These are phyloP conservation scores for Sipha maydis DNA, from an alignment of 2,888 invertebrate species.

Conservation along the genomic window DNA sequence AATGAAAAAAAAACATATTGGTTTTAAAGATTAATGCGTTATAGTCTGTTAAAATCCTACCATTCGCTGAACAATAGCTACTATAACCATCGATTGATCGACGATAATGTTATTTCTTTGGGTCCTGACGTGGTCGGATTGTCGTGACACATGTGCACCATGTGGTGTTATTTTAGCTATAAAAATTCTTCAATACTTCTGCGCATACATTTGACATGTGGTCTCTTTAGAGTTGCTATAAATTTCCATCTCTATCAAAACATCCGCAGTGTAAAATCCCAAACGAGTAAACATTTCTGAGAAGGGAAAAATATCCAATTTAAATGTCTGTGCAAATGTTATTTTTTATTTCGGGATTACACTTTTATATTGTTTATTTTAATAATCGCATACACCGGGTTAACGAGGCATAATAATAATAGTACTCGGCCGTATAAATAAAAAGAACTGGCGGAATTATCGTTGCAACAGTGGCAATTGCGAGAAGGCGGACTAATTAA, in stretches of 20 bases:
- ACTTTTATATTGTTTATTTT: constrained; percentile 60
- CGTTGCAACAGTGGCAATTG: constrained; percentile 47
- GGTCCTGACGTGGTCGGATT: neutral
- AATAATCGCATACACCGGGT: constrained; percentile 53
- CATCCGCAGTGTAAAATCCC: constrained; percentile 53
- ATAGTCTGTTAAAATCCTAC: constrained; percentile 25
- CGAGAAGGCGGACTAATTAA: constrained; percentile 55
- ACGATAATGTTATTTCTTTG: constrained; percentile 16
- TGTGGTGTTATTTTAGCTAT: constrained; percentile 59
- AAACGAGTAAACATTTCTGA: constrained; percentile 43
- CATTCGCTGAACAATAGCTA: constrained; percentile 24
- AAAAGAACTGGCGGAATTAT: constrained; percentile 55
- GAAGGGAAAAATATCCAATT: constrained; percentile 49
- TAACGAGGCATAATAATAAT: constrained; percentile 59
- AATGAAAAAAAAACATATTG: neutral
- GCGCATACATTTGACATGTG: constrained; percentile 39
- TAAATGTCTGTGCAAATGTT: constrained; percentile 57
- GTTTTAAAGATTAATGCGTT: constrained; percentile 11
- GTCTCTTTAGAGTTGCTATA: constrained; percentile 36
- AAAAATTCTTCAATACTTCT: constrained; percentile 52
- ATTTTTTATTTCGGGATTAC: constrained; percentile 58
- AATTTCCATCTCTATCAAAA: constrained; percentile 55
- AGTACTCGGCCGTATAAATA: constrained; percentile 45
- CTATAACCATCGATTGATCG: constrained; percentile 44
- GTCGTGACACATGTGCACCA: constrained; percentile 51